Conservation (phyloP, 2,113 vertebrate species). For the Paedocypris sp. region DNA sequence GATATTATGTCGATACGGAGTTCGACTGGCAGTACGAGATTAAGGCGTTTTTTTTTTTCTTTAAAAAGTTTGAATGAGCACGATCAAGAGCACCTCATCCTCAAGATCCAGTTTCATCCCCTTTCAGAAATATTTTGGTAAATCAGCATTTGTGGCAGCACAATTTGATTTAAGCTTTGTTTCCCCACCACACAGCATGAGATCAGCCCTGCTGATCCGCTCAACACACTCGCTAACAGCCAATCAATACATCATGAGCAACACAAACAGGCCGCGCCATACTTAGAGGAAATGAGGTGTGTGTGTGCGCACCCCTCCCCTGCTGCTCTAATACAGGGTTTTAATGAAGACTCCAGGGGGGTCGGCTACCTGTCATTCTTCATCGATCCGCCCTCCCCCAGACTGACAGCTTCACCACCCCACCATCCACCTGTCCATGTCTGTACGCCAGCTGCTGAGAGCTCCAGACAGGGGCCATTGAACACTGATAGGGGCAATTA, state of each 20-base stretch:
- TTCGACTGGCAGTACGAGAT: no score
- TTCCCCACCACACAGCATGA: constrained; percentile 34
- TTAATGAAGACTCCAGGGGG: constrained; percentile 41
- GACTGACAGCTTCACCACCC: constrained; percentile 38
- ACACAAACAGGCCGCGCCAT: constrained; percentile 26
- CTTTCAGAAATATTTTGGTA: background rate
- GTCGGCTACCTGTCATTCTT: constrained; percentile 34
- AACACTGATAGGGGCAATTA: no score
- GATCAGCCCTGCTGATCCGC: constrained; percentile 26
- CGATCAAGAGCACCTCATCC: no score
- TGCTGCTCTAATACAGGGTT: constrained; percentile 31
- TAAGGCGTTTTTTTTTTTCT: no score
- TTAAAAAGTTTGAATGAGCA: no score
- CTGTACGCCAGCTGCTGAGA: background rate
- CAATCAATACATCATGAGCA: constrained; percentile 39
- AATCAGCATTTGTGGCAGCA: constrained; percentile 29
- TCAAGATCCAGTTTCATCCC: no score
- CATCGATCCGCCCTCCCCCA: constrained; percentile 29
- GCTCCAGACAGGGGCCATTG: no score
- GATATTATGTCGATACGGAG: no score
- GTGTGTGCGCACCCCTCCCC: constrained; percentile 7
- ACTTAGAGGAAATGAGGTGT: constrained; percentile 4
- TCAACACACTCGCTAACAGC: constrained; percentile 36
- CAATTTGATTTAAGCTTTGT: constrained; percentile 29
- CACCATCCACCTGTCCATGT: constrained; percentile 20